A percentile compares a stretch with the other conserved stretches of the same genome.
Evolutionary conservation across 1,140 invertebrate species (phyloP).

Genomic region (Helicoverpa armigera): DNA sequence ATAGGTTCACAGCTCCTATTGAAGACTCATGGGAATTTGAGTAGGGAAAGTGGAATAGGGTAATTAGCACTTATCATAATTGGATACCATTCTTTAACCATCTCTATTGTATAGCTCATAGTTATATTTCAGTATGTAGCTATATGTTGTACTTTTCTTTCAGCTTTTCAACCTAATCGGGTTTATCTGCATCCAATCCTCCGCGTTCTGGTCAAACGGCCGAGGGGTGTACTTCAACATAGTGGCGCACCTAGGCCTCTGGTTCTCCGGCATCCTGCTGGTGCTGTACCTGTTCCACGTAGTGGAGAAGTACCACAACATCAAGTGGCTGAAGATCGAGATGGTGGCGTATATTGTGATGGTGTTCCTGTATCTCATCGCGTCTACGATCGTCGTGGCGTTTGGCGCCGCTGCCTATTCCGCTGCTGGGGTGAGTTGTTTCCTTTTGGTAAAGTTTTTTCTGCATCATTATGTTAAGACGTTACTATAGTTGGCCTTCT

Average conservation of each 20-base stretch:
- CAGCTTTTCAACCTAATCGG: slow-evolving; percentile 93
- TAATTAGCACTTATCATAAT: too few species aligned
- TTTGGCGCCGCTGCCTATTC: slow-evolving; percentile 87
- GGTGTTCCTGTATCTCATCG: slow-evolving; percentile 91
- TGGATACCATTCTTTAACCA: too few species aligned
- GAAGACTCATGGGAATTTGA: too few species aligned
- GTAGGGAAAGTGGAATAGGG: too few species aligned
- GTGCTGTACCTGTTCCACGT: slow-evolving; percentile 94
- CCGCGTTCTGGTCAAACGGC: slow-evolving; percentile 86
- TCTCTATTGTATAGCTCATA: neutral
- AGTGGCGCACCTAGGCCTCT: slow-evolving; percentile 93
- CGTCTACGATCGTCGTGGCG: slow-evolving; percentile 89
- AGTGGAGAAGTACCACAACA: slow-evolving; percentile 93
- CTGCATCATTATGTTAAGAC: too few species aligned
- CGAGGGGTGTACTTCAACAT: slow-evolving; percentile 92
- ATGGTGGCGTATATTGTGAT: slow-evolving; percentile 90
- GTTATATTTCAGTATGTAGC: too few species aligned
- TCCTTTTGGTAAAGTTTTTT: neutral
- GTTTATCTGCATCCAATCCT: slow-evolving; percentile 93
- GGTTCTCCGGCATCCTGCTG: slow-evolving; percentile 92
- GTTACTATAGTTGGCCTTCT: too few species aligned
- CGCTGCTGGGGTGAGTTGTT: slow-evolving; percentile 90
- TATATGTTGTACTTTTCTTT: too few species aligned
- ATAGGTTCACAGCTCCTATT: too few species aligned
- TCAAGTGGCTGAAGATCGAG: slow-evolving; percentile 96